Evolutionary conservation across 2,888 invertebrate species (phyloP), one percentile per base, ranked within the genome.

Genomic region (Caenorhabditis wallacei): DNA sequence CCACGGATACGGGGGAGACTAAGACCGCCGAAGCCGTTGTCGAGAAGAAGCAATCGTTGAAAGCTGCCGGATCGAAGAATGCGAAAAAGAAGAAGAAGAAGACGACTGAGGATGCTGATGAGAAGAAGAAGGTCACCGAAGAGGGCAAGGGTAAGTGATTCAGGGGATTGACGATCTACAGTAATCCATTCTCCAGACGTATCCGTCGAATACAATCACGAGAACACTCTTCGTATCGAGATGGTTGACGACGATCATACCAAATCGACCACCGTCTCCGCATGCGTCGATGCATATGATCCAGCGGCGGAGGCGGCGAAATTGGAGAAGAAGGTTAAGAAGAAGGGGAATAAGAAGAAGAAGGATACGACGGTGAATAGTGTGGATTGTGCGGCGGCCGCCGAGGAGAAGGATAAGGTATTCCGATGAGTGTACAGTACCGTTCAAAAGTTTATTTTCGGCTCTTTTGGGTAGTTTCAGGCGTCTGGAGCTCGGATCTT

Each of bases 191-290:
- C 26, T 43, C 43, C 43, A 48, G 46, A 2, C 7, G 18, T 30
- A 26, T 30, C 56, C 1, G 11, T n/a, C 16, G 59, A 61, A n/a
- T 48, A 30, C 51, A 37, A 48, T n/a, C 79, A 80, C 53, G 80
- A 80, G 37, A 61, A 61, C 22, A 74, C 80, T 13, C 26, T 74
- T 22, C 66, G 80, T 4, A 72, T 80, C 46, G 74, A 80, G 35
- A 68, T 80, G 68, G 18, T 26, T 35, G 80, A 74, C 43, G 80
- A 80, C 22, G 74, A 80, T 43, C 68, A 76, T 46, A 76, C 76
- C 20, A 75, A 74, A 53, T 48, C 30, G 1, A 26, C 8, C 18
- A 35, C 35, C 7, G 24, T 43, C 2, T 64, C 74, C 20, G 66
- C 46, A 1, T 75, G 74, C 18, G 10, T 66, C 7, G 66, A 75